A percentile compares a stretch with the other conserved stretches of the same genome.
phyloP scores from a whole-genome alignment of 2,113 vertebrate species.

The Apaloderma vittatum region DNA sequence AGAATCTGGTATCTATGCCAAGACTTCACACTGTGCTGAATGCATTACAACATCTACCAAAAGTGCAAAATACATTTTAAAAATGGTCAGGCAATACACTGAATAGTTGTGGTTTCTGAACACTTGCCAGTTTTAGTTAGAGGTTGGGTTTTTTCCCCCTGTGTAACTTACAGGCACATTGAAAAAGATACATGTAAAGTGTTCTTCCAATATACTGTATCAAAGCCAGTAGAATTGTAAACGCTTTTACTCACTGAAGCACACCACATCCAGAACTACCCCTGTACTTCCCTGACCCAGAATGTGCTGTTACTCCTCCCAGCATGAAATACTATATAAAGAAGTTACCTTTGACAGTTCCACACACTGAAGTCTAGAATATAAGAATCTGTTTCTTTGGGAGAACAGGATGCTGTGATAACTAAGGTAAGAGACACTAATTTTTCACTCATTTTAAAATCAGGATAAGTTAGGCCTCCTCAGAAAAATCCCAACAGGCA shows the following conservation, averaged over 20 bases:
- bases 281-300: background rate
- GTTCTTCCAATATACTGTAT: constrained; percentile 21
- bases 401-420: background rate
- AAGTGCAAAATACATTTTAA: constrained; percentile 67
- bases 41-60: constrained; percentile 67
- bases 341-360: background rate
- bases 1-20: constrained; percentile 52
- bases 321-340: background rate
- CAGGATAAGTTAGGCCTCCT: background rate
- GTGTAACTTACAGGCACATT: background rate
- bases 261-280: background rate
- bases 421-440: background rate
- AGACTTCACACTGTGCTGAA: constrained; percentile 71
- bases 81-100: constrained; percentile 39
- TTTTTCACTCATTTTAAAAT: background rate
- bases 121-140: constrained; percentile 5
- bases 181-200: constrained; percentile 35
- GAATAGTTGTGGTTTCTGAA: constrained; percentile 67
- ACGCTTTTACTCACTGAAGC: constrained; percentile 20
- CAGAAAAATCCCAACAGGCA: background rate
- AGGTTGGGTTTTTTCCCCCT: background rate
- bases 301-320: constrained; percentile 6
- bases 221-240: constrained; percentile 53
- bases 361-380: background rate
- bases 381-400: background rate